A percentile compares a stretch with the other conserved stretches of the same genome.
phyloP scores from a whole-genome alignment of 2,113 vertebrate species.

The Plectropomus leopardus region DNA sequence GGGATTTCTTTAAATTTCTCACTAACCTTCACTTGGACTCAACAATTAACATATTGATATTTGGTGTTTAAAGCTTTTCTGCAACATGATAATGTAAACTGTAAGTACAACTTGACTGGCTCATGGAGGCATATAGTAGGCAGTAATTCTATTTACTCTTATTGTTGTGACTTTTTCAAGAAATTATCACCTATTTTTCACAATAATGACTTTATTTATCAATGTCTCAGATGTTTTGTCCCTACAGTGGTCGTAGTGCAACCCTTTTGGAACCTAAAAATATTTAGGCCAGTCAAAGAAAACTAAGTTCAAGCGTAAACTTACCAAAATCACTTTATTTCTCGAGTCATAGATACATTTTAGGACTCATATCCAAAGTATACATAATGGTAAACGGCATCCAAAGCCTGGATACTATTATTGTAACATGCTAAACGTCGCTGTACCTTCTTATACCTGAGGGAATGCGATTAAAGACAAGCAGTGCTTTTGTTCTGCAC shows the following conservation, averaged over 20 bases:
- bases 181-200: background rate
- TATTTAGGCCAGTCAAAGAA: background rate
- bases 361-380: background rate
- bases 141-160: background rate
- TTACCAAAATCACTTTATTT: background rate
- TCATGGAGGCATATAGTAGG: too few relatives aligned
- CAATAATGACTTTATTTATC: background rate
- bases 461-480: conserved; percentile 25
- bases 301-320: background rate
- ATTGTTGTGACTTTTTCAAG: background rate
- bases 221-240: background rate
- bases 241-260: background rate
- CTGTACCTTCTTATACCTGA: background rate
- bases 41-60: too few relatives aligned
- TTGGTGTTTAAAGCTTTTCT: too few relatives aligned
- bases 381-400: background rate
- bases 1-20: too few relatives aligned
- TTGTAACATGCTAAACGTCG: background rate
- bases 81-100: too few relatives aligned
- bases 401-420: background rate
- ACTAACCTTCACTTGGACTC: too few relatives aligned
- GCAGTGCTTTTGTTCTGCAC: conserved; percentile 5
- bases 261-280: background rate
- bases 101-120: too few relatives aligned
- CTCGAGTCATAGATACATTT: background rate